Evolutionary conservation across 2,797 vertebrate genomes (phyloP), one percentile per base, ranked within the genome.

Genomic region (Galagoides demidoff): DNA sequence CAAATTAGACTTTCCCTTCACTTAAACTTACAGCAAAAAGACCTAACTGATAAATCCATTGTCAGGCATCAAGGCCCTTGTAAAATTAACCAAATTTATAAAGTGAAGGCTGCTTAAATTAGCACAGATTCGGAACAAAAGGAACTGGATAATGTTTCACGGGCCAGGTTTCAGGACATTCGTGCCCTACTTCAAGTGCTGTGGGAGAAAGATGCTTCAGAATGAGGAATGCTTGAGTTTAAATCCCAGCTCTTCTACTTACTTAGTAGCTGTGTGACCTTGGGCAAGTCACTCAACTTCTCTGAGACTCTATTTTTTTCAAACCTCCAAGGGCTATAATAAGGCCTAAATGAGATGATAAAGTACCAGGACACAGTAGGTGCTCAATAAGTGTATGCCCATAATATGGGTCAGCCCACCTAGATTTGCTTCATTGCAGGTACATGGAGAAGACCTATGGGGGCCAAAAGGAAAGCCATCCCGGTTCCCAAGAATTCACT

Each of bases 251-350:
- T 57, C 37, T 66, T 39, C 64, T 52, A 12, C 20, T 22, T 29
- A 2, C 20, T 55, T 52, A 29, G 85, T 63, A 22, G 25, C 77
- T 34, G 6, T 70, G 85, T 92, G 85, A 34, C 52, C 88, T 88
- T 66, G 31, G 64, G 52, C 55, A 39, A 73, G 61, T 52, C 49
- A 39, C 70, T 19, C 34, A 63, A n/a, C 61, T 22, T 83, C 89
- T 77, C 81, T 85, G 57, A 78, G 61, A 74, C 2, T n/a, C 57
- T 61, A 29, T 52, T 37, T 95, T 95, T 71, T 90, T 90, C 31
- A 94, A 37, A 37, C 7, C 11, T 82, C 49, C 22, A 45, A 49
- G 20, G 25, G 49, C 19, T 55, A 10, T 10, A 19, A 84, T 0
- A 52, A 68, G 34, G 14, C 29, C 11, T 6, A 71, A 29, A 49